Base-by-base conservation (phyloP, 2,797 vertebrate genomes). In the Artibeus jamaicensis region DNA sequence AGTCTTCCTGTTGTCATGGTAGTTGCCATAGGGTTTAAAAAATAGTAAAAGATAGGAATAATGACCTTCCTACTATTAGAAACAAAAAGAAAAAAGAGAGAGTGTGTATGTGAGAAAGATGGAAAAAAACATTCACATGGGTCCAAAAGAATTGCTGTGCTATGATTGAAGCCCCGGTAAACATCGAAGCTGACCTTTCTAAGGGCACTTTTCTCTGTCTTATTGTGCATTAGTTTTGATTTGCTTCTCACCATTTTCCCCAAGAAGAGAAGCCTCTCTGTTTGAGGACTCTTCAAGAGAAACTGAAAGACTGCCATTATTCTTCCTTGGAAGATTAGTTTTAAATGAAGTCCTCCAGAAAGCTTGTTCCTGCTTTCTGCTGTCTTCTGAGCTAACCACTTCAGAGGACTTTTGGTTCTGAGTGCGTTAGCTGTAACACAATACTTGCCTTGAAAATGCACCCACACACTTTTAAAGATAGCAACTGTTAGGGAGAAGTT, bases 271-370 rank as follows among this genome's bases (percentile, higher is more conserved):
- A 62, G 32, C 53, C 93, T 62, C 44, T 95, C 74, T 91, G 42
- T 70, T 95, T 95, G 90, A 97, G 89, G 44, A 94, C 95, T 89
- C 95, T 97, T 94, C 44, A 95, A 86, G 65, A 93, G 53, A 93
- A 95, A 71, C 82, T 59, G 73, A 91, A 85, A 96, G 91, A 81
- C 79, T 32, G 55, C 42, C 32, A 68, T 88, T 86, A 89, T 89
- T 95, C 79, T 89, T 96, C 48, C 67, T 53, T 37, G 65, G 73
- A 78, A 95, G 88, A 96, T 95, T 89, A 95, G 77, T 95, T 95
- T 96, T 89, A 92, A 95, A 95, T 93, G 88, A 96, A 89, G 48
- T 94, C 59, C 70, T 96, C 89, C 67, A 91, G 76, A 83, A 95
- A 96, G 65, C 76, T 39, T 39, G 53, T 46, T 79, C 55, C 92